These are phyloP conservation scores for Drosophila aldrichi DNA, from an alignment of 2,888 invertebrate genomes.

Conservation along the genomic window DNA sequence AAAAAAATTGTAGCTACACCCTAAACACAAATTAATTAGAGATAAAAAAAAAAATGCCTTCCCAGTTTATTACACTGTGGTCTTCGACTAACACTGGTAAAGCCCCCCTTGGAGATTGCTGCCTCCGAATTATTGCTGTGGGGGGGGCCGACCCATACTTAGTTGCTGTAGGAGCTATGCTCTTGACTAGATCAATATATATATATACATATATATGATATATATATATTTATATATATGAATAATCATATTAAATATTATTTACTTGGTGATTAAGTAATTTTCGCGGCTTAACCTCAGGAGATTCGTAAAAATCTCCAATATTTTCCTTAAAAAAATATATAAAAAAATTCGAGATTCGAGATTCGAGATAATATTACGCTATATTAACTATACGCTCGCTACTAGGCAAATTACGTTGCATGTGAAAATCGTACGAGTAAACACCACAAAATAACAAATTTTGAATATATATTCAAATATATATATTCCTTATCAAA, in stretches of 20 bases:
- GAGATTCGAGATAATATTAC: constrained; percentile 10
- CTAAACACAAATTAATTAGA: no score
- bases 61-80: no score
- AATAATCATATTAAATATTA: background rate
- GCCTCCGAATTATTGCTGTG: no score
- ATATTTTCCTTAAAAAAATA: background rate
- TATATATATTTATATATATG: background rate
- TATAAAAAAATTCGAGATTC: constrained; percentile 17
- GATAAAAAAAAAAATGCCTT: no score
- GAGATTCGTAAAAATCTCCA: constrained; percentile 47
- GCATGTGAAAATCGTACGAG: constrained; percentile 65
- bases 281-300: constrained; percentile 46
- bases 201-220: background rate
- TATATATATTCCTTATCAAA: background rate
- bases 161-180: no score
- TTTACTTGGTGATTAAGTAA: constrained; percentile 50
- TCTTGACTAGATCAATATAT: background rate
- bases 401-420: constrained; percentile 17
- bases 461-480: background rate
- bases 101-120: no score
- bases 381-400: constrained; percentile 11
- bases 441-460: constrained; percentile 3
- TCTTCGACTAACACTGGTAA: no score
- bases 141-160: no score
- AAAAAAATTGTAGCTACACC: no score